Percentiles rank a stretch among this genome's conserved stretches.
phyloP scores from a whole-genome alignment of 2,888 invertebrate genomes.

The Oscheius sp. region DNA sequence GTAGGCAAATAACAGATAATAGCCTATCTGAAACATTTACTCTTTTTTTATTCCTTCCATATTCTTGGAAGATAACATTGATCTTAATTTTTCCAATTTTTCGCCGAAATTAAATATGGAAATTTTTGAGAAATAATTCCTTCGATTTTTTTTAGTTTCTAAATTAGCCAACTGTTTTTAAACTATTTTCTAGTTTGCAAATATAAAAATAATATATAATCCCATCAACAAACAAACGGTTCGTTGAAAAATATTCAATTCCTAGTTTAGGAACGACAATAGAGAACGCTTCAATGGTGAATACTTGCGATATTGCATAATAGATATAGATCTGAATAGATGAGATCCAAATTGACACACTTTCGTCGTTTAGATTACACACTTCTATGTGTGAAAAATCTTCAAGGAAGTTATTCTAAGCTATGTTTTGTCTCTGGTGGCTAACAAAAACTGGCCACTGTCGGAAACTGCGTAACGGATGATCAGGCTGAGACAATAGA shows the following conservation, averaged over 20 bases:
- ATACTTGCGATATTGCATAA: slow-evolving; percentile 19
- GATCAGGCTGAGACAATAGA: slow-evolving; percentile 27
- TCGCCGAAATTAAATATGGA: too few species aligned
- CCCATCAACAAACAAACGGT: too few species aligned
- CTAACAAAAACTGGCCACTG: slow-evolving; percentile 15
- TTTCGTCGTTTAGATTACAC: slow-evolving; percentile 14
- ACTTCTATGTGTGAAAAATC: background rate
- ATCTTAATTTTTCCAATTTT: too few species aligned
- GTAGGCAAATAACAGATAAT: slow-evolving; percentile 25
- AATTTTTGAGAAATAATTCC: too few species aligned
- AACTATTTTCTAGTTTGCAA: too few species aligned
- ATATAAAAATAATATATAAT: too few species aligned
- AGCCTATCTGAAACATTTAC: slow-evolving; percentile 26
- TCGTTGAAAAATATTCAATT: too few species aligned
- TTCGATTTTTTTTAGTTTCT: too few species aligned
- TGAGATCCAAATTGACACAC: slow-evolving; percentile 25
- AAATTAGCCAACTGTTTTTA: too few species aligned
- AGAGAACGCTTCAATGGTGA: background rate
- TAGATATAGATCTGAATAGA: slow-evolving; percentile 17
- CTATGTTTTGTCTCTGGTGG: slow-evolving; percentile 15
- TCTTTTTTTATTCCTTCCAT: slow-evolving; percentile 5
- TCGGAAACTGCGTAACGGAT: slow-evolving; percentile 31
- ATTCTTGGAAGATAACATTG: too few species aligned
- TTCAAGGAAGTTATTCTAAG: background rate
- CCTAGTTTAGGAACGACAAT: background rate